These are phyloP conservation scores for Notodonta dromedarius DNA, from an alignment of 2,888 invertebrate genomes.

Conservation along the genomic window DNA sequence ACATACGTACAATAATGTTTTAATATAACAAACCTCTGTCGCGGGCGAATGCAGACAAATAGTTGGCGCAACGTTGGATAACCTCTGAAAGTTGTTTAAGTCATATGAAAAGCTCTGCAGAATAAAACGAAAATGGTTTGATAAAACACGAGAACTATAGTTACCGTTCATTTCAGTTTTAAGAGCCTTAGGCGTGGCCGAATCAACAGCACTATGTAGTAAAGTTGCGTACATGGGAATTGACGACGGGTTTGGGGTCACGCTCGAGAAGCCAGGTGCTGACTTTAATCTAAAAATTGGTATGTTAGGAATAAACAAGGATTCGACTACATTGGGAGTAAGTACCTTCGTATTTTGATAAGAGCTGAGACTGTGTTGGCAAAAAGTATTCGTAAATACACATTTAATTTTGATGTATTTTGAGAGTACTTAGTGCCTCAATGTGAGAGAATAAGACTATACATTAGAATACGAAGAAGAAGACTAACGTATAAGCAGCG, in stretches of 20 bases:
- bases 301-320: not conserved
- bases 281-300: conserved; percentile 52
- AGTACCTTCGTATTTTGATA: too few species aligned
- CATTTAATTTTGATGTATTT: too few species aligned
- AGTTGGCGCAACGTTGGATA: conserved; percentile 52
- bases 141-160: not conserved
- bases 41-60: conserved; percentile 62
- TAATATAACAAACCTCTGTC: conserved; percentile 56
- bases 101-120: too few species aligned
- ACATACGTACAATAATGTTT: too few species aligned
- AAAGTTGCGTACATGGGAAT: conserved; percentile 40
- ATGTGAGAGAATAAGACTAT: too few species aligned
- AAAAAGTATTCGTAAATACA: too few species aligned
- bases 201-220: conserved; percentile 53
- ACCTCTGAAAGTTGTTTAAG: conserved; percentile 55
- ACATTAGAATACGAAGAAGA: not conserved
- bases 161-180: conserved; percentile 57
- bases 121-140: not conserved
- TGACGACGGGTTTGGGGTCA: conserved; percentile 46
- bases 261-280: conserved; percentile 59
- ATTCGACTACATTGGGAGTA: too few species aligned
- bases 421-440: too few species aligned
- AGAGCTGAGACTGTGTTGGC: too few species aligned
- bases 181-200: conserved; percentile 48
- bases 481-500: conserved; percentile 58